Conservation (phyloP, 2,797 vertebrate species). For the Carduelis carduelis region DNA sequence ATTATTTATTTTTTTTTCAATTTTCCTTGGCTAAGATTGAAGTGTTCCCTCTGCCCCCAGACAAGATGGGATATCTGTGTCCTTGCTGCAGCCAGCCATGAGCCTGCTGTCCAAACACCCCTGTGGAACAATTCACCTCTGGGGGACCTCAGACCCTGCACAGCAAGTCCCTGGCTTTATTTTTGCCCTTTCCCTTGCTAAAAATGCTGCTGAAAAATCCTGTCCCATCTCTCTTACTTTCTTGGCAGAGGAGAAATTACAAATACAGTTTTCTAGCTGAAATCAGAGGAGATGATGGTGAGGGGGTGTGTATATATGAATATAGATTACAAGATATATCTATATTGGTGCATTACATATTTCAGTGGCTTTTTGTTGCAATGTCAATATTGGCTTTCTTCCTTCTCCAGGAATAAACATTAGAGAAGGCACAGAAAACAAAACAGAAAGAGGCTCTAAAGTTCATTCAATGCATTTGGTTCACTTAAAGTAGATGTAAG, state of each 20-base stretch:
- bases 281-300: not conserved
- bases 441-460: not conserved
- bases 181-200: not conserved
- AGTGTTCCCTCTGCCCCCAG: not conserved
- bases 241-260: not conserved
- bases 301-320: not conserved
- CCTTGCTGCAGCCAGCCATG: not conserved
- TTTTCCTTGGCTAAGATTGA: not conserved
- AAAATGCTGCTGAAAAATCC: not conserved
- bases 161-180: not conserved
- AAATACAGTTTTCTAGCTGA: not conserved
- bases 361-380: not conserved
- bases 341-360: not conserved
- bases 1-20: not conserved
- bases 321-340: not conserved
- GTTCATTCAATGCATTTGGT: not conserved
- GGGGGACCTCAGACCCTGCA: not conserved
- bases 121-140: not conserved
- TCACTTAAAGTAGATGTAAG: not conserved
- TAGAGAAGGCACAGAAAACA: not conserved
- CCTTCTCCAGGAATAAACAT: not conserved
- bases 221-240: not conserved
- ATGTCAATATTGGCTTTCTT: not conserved
- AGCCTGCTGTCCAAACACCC: not conserved
- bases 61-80: not conserved